Conservation (phyloP, 2,888 invertebrate species). For the Spatulosminthurus flaviceps region DNA sequence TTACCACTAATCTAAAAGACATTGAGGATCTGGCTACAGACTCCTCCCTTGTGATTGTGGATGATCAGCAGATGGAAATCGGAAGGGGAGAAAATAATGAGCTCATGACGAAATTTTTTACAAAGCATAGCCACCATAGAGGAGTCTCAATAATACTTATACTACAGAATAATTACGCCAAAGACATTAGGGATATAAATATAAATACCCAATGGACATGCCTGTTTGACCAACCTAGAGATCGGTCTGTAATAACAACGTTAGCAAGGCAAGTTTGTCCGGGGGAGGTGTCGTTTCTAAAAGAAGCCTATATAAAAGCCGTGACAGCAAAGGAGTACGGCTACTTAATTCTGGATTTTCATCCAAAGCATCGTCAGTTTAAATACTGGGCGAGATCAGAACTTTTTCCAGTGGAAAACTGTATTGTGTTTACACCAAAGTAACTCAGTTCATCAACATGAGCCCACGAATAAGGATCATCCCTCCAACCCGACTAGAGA, state of each 20-base stretch:
- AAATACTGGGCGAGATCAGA: neutral
- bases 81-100: neutral
- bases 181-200: neutral
- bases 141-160: neutral
- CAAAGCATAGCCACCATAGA: slow-evolving; percentile 23
- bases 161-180: slow-evolving; percentile 27
- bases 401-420: neutral
- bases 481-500: no score
- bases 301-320: slow-evolving; percentile 17
- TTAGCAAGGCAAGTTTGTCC: slow-evolving; percentile 26
- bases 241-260: neutral
- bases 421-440: neutral
- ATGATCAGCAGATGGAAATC: slow-evolving; percentile 24
- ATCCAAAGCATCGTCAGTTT: neutral
- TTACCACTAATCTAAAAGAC: slow-evolving; percentile 6
- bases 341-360: slow-evolving; percentile 23
- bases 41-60: neutral
- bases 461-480: no score
- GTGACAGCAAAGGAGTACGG: neutral
- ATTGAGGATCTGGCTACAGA: slow-evolving; percentile 1
- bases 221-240: slow-evolving; percentile 26
- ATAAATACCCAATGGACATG: slow-evolving; percentile 21
- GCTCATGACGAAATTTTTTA: slow-evolving; percentile 16
- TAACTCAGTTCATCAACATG: neutral
- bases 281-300: neutral